Conservation (phyloP, 1,140 invertebrate species). For the Drosophila nigrodunni region DNA sequence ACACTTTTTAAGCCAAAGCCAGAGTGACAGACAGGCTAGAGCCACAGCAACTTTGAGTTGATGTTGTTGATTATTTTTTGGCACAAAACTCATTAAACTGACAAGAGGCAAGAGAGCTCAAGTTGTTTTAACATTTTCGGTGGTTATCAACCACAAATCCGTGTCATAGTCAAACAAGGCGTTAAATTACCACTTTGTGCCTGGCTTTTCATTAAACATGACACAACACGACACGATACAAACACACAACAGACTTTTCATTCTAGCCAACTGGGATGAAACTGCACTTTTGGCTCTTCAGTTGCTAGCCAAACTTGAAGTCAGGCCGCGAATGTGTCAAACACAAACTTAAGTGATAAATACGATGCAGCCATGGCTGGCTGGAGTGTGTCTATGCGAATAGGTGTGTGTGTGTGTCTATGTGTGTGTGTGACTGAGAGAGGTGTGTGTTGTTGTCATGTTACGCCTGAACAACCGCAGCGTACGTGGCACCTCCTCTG, state of each 20-base stretch:
- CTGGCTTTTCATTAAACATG: constrained; percentile 63
- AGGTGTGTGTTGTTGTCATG: constrained; percentile 76
- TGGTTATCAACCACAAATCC: constrained; percentile 28
- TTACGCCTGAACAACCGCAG: constrained; percentile 82
- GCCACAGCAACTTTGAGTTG: constrained; percentile 56
- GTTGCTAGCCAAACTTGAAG: constrained; percentile 54
- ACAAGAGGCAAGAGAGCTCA: constrained; percentile 29
- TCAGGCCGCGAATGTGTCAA: constrained; percentile 76
- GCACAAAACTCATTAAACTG: constrained; percentile 62
- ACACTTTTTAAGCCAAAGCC: constrained; percentile 55
- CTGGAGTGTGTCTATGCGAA: background rate
- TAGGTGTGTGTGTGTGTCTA: constrained; percentile 53
- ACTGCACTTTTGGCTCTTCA: constrained; percentile 32
- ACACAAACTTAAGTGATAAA: constrained; percentile 82
- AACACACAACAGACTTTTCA: background rate
- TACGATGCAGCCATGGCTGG: constrained; percentile 63
- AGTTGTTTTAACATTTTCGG: constrained; percentile 20
- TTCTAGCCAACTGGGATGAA: background rate
- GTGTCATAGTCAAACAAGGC: constrained; percentile 57
- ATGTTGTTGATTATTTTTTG: constrained; percentile 32
- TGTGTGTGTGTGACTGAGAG: constrained; percentile 6
- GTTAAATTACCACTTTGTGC: constrained; percentile 75
- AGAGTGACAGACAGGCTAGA: constrained; percentile 21
- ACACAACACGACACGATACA: constrained; percentile 22
- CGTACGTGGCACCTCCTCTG: constrained; percentile 68